Evolutionary conservation across 1,140 invertebrate genomes (phyloP).

Genomic region (Hetaerina americana): DNA sequence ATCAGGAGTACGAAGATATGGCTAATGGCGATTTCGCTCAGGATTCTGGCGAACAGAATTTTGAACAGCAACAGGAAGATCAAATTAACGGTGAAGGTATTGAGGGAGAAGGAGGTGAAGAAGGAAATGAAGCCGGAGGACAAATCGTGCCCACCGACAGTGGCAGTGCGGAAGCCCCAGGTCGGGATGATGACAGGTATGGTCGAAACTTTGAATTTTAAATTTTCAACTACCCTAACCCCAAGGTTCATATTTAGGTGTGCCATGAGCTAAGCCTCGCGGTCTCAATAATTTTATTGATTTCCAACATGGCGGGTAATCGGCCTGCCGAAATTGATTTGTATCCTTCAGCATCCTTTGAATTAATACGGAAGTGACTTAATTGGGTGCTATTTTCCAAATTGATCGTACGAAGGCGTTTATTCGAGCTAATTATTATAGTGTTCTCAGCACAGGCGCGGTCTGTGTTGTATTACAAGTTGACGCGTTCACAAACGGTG

Average conservation of each 20-base stretch:
- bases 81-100: neutral
- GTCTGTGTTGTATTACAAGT: too few relatives aligned
- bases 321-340: too few relatives aligned
- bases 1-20: conserved; percentile 9
- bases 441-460: too few relatives aligned
- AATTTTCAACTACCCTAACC: neutral
- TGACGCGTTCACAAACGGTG: too few relatives aligned
- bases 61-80: conserved; percentile 6
- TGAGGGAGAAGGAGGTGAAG: neutral
- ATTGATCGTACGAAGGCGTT: too few relatives aligned
- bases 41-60: conserved; percentile 1
- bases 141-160: conserved; percentile 7
- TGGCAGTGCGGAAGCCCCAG: conserved; percentile 17
- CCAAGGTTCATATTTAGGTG: neutral
- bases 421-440: too few relatives aligned
- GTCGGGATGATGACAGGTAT: conserved; percentile 15
- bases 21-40: conserved; percentile 3
- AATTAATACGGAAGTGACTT: too few relatives aligned
- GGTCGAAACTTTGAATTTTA: neutral
- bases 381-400: too few relatives aligned
- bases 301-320: neutral
- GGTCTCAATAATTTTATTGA: neutral
- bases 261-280: neutral
- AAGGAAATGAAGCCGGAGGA: neutral
- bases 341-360: neutral